phyloP scores from a whole-genome alignment of 2,113 vertebrate species.

The Dicerorhinus sumatrensis region DNA sequence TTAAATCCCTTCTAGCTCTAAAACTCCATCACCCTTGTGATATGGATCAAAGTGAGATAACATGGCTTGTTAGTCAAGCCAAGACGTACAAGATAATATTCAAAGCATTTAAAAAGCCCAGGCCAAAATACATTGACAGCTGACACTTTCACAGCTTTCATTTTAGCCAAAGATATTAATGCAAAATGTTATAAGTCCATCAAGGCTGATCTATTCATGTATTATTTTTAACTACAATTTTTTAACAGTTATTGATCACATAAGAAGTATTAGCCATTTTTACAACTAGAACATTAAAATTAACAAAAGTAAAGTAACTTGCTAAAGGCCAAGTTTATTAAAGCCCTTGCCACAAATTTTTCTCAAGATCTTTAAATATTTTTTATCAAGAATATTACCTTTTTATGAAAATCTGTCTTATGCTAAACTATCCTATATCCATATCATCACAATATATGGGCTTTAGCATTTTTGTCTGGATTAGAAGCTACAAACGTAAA shows the following conservation, averaged over 20 bases:
- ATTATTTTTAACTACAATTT: neutral
- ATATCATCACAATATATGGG: neutral
- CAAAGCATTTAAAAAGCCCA: conserved; percentile 17
- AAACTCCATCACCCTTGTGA: neutral
- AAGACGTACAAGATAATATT: neutral
- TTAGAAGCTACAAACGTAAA: neutral
- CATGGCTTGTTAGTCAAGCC: too few relatives aligned
- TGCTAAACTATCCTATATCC: neutral
- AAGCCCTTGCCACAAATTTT: neutral
- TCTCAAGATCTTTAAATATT: conserved; percentile 19
- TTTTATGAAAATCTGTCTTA: conserved; percentile 37
- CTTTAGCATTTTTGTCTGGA: neutral
- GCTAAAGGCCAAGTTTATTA: conserved; percentile 6
- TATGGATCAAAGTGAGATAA: neutral
- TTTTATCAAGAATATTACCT: neutral
- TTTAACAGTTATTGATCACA: conserved; percentile 29
- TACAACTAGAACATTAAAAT: neutral
- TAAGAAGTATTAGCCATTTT: neutral
- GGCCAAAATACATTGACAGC: neutral
- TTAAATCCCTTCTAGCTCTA: neutral
- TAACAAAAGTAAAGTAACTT: conserved; percentile 43
- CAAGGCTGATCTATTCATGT: neutral
- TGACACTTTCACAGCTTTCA: neutral
- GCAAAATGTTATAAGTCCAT: neutral
- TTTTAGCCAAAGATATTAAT: neutral